phyloP scores from a whole-genome alignment of 2,888 invertebrate genomes.

The Dascillus cervinus region DNA sequence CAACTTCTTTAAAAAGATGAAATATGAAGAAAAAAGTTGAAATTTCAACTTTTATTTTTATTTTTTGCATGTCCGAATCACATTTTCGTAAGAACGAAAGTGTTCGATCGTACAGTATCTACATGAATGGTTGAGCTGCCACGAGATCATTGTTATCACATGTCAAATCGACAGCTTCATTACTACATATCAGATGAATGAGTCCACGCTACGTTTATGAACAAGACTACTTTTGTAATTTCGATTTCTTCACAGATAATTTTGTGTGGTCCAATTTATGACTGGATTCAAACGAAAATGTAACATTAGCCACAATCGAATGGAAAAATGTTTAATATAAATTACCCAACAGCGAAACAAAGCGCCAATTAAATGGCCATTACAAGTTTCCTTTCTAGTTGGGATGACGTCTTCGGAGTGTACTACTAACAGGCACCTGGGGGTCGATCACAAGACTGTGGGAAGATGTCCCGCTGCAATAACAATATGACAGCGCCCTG shows the following conservation, averaged over 20 bases:
- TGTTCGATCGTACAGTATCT: too few relatives aligned
- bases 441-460: conserved; percentile 21
- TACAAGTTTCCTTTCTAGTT: neutral
- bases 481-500: conserved; percentile 25
- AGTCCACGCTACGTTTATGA: conserved; percentile 9
- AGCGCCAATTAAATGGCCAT: too few relatives aligned
- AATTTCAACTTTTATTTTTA: too few relatives aligned
- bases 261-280: conserved; percentile 10
- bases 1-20: too few relatives aligned
- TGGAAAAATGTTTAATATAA: too few relatives aligned
- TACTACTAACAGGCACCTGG: conserved; percentile 16
- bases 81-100: too few relatives aligned
- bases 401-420: neutral
- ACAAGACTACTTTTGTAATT: conserved; percentile 4
- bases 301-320: too few relatives aligned
- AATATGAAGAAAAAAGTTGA: too few relatives aligned
- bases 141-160: conserved; percentile 31
- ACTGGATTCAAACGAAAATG: too few relatives aligned
- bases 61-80: too few relatives aligned
- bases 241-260: conserved; percentile 8
- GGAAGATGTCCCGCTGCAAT: conserved; percentile 23
- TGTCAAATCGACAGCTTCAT: conserved; percentile 35
- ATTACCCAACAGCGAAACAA: too few relatives aligned
- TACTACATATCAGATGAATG: conserved; percentile 19
- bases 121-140: conserved; percentile 23